Percentiles rank a stretch among this genome's conserved stretches.
These are phyloP conservation scores for Gastrophryne carolinensis DNA, from an alignment of 2,797 vertebrate genomes.

Conservation along the genomic window DNA sequence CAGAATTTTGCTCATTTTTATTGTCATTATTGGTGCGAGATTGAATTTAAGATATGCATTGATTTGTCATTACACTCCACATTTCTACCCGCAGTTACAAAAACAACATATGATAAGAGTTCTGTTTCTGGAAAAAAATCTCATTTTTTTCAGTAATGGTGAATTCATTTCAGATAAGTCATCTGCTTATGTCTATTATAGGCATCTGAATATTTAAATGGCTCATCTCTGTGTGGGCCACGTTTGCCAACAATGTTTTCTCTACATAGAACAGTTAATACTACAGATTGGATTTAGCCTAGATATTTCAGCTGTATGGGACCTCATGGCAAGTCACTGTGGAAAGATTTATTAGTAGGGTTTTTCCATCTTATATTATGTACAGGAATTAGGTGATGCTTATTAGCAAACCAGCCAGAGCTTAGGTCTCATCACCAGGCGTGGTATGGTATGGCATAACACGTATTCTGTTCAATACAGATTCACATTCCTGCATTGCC, in stretches of 20 bases:
- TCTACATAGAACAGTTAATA: background rate
- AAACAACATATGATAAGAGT: slow-evolving; percentile 46
- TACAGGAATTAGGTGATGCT: too few species aligned
- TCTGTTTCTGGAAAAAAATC: slow-evolving; percentile 17
- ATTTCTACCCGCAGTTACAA: slow-evolving; percentile 34
- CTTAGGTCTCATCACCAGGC: too few species aligned
- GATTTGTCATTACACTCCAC: slow-evolving; percentile 38
- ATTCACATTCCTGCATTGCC: too few species aligned
- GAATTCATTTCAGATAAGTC: slow-evolving; percentile 26
- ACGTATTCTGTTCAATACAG: too few species aligned
- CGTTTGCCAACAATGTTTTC: background rate
- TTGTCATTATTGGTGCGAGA: slow-evolving; percentile 25
- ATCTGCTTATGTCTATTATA: slow-evolving; percentile 18
- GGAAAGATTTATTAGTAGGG: background rate
- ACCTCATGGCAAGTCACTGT: background rate
- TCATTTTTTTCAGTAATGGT: background rate
- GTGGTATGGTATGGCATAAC: too few species aligned
- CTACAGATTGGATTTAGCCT: background rate
- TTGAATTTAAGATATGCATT: slow-evolving; percentile 27
- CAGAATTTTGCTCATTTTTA: slow-evolving; percentile 19
- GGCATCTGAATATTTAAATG: background rate
- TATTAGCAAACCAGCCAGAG: too few species aligned
- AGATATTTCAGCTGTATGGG: background rate
- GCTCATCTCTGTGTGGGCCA: background rate
- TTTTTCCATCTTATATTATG: background rate